Evolutionary conservation across 2,888 invertebrate genomes (phyloP).

Genomic region (Drosophila peninsularis): DNA sequence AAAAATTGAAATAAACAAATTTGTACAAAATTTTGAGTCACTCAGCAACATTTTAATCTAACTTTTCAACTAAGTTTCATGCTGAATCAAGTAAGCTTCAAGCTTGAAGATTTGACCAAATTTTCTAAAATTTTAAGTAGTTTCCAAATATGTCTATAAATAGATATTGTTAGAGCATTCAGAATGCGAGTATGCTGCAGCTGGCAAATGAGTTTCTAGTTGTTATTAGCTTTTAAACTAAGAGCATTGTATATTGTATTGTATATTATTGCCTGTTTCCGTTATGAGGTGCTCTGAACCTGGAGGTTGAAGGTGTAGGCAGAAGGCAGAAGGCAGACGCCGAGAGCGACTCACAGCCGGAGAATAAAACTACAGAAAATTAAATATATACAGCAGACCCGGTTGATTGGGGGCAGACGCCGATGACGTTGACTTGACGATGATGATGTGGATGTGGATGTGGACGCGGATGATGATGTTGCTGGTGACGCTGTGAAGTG

Average conservation of each 20-base stretch:
- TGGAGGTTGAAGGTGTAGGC: constrained; percentile 47
- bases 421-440: constrained; percentile 26
- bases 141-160: too few species aligned
- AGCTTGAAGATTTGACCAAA: too few species aligned
- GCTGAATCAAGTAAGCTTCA: too few species aligned
- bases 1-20: too few species aligned
- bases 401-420: constrained; percentile 51
- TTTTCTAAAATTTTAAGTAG: too few species aligned
- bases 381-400: constrained; percentile 43
- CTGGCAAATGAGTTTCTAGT: constrained; percentile 17
- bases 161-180: constrained; percentile 12
- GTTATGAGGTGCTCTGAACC: constrained; percentile 45
- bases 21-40: too few species aligned
- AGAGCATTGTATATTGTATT: constrained; percentile 10
- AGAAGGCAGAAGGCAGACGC: constrained; percentile 32
- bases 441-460: constrained; percentile 16
- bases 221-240: constrained; percentile 43
- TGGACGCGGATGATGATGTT: constrained; percentile 3
- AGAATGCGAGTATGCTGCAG: not conserved
- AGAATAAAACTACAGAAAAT: constrained; percentile 39
- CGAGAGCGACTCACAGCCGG: constrained; percentile 13
- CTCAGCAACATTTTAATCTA: too few species aligned
- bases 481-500: constrained; percentile 24
- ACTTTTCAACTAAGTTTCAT: too few species aligned
- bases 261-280: constrained; percentile 50